These are phyloP conservation scores for Eonycteris spelaea DNA, from an alignment of 2,113 vertebrate species.

Conservation along the genomic window DNA sequence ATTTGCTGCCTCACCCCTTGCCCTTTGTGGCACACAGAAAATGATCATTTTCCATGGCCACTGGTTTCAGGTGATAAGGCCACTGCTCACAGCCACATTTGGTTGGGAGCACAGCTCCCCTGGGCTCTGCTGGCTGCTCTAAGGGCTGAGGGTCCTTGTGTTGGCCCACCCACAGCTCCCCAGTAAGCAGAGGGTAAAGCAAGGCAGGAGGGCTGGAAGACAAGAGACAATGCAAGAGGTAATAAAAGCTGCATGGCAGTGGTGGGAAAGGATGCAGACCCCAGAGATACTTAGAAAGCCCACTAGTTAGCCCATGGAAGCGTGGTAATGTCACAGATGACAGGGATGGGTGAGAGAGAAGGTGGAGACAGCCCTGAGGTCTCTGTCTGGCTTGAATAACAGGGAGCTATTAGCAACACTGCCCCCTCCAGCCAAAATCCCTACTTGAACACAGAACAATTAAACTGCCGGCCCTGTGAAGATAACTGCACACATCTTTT, in stretches of 20 bases:
- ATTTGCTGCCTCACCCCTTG: neutral
- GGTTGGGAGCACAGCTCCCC: neutral
- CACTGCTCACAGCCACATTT: neutral
- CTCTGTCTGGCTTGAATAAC: neutral
- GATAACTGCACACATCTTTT: neutral
- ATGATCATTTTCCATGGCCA: neutral
- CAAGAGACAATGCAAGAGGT: neutral
- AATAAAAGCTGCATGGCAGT: fast-evolving
- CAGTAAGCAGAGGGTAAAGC: neutral
- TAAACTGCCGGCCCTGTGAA: neutral
- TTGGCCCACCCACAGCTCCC: neutral
- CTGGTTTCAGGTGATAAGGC: neutral
- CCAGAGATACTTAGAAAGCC: fast-evolving
- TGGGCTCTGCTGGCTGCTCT: neutral
- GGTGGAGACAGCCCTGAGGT: neutral
- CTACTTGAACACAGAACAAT: neutral
- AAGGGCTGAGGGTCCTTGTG: neutral
- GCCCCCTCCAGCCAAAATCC: neutral
- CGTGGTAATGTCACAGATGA: neutral
- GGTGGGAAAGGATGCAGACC: neutral
- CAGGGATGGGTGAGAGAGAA: neutral
- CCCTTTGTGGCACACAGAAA: neutral
- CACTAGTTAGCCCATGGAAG: fast-evolving
- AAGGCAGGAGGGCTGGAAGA: neutral
- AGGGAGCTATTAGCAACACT: neutral